Conservation (phyloP, 2,888 invertebrate genomes). For the Pseudococcus jackbeardsleyi region DNA sequence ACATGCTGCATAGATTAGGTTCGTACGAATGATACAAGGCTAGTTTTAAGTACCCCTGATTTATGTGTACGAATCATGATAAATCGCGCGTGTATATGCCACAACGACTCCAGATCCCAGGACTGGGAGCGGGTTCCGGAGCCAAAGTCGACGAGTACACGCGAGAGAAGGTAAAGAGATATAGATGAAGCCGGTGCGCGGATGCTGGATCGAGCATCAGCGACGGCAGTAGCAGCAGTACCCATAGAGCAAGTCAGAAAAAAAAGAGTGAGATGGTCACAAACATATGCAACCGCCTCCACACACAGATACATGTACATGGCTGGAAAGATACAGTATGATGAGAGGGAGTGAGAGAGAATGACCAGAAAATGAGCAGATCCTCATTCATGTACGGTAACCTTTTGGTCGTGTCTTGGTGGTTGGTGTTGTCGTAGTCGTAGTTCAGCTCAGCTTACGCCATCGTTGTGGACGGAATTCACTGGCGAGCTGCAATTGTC, state of each 20-base stretch:
- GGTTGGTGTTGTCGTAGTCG: not conserved
- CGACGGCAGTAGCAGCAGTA: not conserved
- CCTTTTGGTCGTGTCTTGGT: slow-evolving; percentile 38
- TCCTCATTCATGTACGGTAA: slow-evolving; percentile 49
- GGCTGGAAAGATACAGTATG: not conserved
- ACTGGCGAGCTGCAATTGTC: not conserved
- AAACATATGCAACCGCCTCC: slow-evolving; percentile 42
- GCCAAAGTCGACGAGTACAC: not conserved
- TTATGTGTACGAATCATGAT: slow-evolving; percentile 50
- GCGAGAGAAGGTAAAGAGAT: not conserved
- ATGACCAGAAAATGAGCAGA: slow-evolving; percentile 27
- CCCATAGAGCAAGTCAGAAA: not conserved
- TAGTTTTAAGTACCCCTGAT: slow-evolving; percentile 11
- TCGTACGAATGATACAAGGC: too few species aligned
- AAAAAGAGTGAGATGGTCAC: not conserved
- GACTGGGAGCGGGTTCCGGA: not conserved
- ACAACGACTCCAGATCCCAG: not conserved
- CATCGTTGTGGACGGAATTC: not conserved
- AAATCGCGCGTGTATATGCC: slow-evolving; percentile 34
- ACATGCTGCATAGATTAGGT: not conserved
- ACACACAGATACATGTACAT: not conserved
- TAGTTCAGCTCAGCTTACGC: not conserved
- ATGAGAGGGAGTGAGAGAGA: not conserved
- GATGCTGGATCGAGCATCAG: not conserved
- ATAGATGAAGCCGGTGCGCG: not conserved